Evolutionary conservation across 2,888 invertebrate species (phyloP), one percentile per base, ranked within the genome.

Genomic region (Campaea margaritaria): DNA sequence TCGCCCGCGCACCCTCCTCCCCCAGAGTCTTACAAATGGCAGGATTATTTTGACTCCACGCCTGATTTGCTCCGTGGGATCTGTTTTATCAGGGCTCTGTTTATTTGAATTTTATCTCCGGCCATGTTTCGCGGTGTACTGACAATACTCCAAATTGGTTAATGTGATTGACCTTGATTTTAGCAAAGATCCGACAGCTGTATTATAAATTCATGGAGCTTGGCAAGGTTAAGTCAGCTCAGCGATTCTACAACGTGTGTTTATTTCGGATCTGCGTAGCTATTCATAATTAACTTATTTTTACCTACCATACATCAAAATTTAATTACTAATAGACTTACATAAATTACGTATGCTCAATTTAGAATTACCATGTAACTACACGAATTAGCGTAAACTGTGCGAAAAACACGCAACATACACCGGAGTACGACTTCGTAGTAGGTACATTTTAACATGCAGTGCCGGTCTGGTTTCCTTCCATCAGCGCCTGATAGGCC

Each of bases 11-110:
- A 34, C 69, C 68, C 49, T 21, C 55, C 15, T 45, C 68, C 68
- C n/a, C 45, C 27, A 47, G 53, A 73, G 76, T 79, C 80, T 80
- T 82, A 84, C 82, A 82, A 85, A 81, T 79, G 79, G 73, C 74
- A 67, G 73, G 74, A 80, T 81, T 81, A 81, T 81, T 81, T 79
- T 75, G 75, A 77, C 75, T 79, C 74, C 69, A 77, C 77, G 79
- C 74, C 75, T 78, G 74, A 77, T 79, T 76, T 74, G 69, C 61
- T 75, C 59, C 60, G 65, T 74, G 70, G 58, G 63, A 53, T 63
- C 61, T 60, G 60, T 58, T 75, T 76, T 73, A 73, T 62, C 65
- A 70, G 64, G 63, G 67, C 72, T 71, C 65, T 69, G 71, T 76
- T 70, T 76, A 70, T 65, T 38, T 46, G 34, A 46, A 41, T 45